phyloP scores from a whole-genome alignment of 2,113 vertebrate species.

The Fulmarus glacialis region DNA sequence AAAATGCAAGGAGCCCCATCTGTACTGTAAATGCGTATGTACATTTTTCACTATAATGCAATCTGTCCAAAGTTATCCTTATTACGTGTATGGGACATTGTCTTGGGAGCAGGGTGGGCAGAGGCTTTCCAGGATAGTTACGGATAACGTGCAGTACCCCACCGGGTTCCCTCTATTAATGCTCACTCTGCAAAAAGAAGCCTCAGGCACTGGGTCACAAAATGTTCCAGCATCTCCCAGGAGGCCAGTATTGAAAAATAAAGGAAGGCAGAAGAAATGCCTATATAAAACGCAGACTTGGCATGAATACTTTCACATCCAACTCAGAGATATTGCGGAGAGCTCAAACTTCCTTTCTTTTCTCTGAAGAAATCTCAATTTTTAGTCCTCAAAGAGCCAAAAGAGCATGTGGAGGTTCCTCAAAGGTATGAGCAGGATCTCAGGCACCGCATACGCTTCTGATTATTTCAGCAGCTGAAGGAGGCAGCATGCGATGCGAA shows the following conservation, averaged over 20 bases:
- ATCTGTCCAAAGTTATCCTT: constrained; percentile 21
- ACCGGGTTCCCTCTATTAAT: not conserved
- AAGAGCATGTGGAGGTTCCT: not conserved
- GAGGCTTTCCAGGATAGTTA: not conserved
- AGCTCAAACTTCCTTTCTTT: not conserved
- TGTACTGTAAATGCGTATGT: not conserved
- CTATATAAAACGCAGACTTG: not conserved
- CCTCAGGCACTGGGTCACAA: constrained; percentile 8
- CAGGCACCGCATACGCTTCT: not conserved
- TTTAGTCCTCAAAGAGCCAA: not conserved
- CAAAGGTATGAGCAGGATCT: not conserved
- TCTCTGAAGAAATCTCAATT: not conserved
- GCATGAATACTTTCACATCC: not conserved
- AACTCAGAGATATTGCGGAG: accelerated
- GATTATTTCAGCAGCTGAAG: constrained; percentile 1
- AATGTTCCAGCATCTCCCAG: constrained; percentile 23
- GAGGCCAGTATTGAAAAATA: not conserved
- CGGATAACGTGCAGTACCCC: not conserved
- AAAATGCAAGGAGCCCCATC: constrained; percentile 7
- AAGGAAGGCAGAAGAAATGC: constrained; percentile 26
- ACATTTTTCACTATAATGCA: constrained; percentile 26
- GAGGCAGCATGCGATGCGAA: not conserved
- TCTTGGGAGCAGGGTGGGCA: not conserved
- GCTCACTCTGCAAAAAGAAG: constrained; percentile 35
- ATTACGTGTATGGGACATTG: not conserved